A percentile compares a stretch with the other conserved stretches of the same genome.
Evolutionary conservation across 2,113 vertebrate genomes (phyloP).

Genomic region (Vulpes ferrilata): DNA sequence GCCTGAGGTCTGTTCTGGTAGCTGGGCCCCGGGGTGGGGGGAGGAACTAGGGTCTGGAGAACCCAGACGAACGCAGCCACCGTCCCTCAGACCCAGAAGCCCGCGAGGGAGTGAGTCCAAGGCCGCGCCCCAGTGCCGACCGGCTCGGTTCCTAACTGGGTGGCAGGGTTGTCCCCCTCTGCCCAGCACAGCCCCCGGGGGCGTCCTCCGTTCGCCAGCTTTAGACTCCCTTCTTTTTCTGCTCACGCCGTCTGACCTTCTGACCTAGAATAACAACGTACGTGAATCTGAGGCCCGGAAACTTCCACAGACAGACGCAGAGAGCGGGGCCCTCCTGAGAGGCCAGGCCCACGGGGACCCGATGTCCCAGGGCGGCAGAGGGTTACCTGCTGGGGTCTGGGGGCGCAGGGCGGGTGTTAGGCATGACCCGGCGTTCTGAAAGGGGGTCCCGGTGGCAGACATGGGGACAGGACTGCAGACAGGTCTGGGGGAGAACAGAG

Average conservation of each 20-base stretch:
- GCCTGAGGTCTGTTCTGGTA: too few species aligned
- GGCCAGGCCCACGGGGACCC: not conserved
- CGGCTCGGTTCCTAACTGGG: not conserved
- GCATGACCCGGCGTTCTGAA: too few species aligned
- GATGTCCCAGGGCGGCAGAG: accelerated
- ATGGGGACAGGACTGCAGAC: not conserved
- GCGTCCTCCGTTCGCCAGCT: not conserved
- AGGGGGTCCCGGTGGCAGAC: not conserved
- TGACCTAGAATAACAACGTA: too few species aligned
- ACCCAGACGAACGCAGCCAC: not conserved
- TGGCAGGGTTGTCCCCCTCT: too few species aligned
- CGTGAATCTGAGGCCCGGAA: not conserved
- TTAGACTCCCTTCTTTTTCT: not conserved
- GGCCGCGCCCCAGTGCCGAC: too few species aligned
- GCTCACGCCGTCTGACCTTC: not conserved
- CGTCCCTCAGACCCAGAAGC: not conserved
- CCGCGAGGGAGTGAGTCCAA: not conserved
- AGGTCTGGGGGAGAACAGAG: not conserved
- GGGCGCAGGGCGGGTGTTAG: accelerated
- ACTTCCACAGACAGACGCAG: not conserved
- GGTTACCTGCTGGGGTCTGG: not conserved
- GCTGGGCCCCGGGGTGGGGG: not conserved
- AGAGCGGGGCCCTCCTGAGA: not conserved
- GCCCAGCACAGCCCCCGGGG: not conserved
- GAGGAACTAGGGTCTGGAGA: not conserved